phyloP scores from a whole-genome alignment of 2,113 vertebrate species.

The Nyctereutes procyonoides region DNA sequence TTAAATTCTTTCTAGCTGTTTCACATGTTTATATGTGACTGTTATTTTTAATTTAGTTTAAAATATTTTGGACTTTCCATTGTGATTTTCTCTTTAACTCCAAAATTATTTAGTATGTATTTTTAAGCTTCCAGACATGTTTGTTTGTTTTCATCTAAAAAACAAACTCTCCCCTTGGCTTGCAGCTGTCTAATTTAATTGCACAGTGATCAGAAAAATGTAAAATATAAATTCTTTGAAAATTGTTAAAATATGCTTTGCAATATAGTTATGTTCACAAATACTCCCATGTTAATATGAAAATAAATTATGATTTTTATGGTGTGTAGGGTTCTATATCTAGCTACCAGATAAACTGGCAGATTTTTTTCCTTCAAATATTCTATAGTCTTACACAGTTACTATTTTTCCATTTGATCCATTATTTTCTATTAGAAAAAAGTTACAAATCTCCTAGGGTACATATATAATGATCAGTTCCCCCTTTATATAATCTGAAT shows the following conservation, averaged over 20 bases:
- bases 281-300: not conserved
- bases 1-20: not conserved
- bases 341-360: not conserved
- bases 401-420: not conserved
- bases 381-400: not conserved
- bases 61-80: not conserved
- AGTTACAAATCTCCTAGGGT: not conserved
- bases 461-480: not conserved
- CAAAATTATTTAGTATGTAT: not conserved
- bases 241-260: not conserved
- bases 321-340: not conserved
- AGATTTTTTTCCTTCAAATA: not conserved
- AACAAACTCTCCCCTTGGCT: not conserved
- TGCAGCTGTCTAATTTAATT: not conserved
- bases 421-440: not conserved
- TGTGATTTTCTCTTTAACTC: not conserved
- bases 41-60: conserved; percentile 21
- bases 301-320: not conserved
- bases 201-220: not conserved
- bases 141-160: not conserved
- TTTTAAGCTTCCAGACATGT: not conserved
- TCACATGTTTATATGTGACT: not conserved
- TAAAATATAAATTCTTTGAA: conserved; percentile 23
- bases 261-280: not conserved
- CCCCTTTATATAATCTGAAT: not conserved